Evolutionary conservation across 2,113 vertebrate genomes (phyloP), one percentile per base, ranked within the genome.

Genomic region (Pollachius pollachius): DNA sequence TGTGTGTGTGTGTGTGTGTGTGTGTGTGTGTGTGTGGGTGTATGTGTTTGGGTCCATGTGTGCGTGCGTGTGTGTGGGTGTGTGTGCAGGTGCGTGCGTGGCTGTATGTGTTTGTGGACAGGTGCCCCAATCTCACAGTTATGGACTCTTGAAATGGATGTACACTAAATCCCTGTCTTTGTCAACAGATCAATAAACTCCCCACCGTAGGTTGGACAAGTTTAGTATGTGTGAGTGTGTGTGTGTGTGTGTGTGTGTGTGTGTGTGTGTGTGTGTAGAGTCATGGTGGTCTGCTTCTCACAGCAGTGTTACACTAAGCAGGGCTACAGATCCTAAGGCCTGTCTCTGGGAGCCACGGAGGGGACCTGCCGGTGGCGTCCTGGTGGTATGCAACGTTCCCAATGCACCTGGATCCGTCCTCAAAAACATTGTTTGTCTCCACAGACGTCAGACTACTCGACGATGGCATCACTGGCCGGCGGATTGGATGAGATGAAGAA

Each of bases 401-500:
- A 48, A 48, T 48, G 41, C 41, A 48, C 41, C 41, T 30, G 30
- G 30, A 30, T 30, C 30, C 3, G 30, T 30, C 30, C 30, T 30
- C 3, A 30, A 30, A 30, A 4, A 6, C 30, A 30, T 30, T 7
- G 54, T n/a, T 57, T 57, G 54, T 87, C 18, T 78, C 77, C 63
- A 81, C 88, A 99, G 97, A 95, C 95, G 7, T 93, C 95, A 19
- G 97, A 99, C 65, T 98, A 99, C 71, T 97, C 97, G 16, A 88
- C 96, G 75, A 99, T 99, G 97, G 95, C 96, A 61, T 97, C 97
- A 0, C 87, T 99, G 86, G 92, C 96, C 57, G 94, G 96, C n/a
- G 96, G 97, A 80, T 85, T 99, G 87, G 97, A 99, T 0, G 97
- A 98, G 82, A 98, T 99, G 97, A 99, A 99, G 87, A 95, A 92